Conservation (phyloP, 2,113 vertebrate genomes). For the Pavo muticus region DNA sequence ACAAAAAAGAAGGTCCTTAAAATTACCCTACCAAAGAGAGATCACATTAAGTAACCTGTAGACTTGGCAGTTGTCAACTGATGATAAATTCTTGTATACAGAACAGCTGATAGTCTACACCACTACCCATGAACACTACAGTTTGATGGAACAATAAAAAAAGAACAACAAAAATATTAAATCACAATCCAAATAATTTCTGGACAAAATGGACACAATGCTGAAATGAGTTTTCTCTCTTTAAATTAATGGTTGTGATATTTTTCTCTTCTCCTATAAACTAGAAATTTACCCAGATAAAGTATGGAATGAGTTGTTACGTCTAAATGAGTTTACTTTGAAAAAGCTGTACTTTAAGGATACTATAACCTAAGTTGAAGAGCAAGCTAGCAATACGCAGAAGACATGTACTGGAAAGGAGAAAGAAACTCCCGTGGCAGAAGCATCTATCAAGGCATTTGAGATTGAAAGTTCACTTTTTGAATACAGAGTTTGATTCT, state of each 20-base stretch:
- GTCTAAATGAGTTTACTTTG: neutral
- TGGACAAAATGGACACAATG: neutral
- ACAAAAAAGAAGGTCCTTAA: neutral
- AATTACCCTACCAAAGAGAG: neutral
- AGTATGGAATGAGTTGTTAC: neutral
- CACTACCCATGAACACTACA: neutral
- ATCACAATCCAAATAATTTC: neutral
- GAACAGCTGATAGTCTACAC: neutral
- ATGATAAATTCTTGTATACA: neutral
- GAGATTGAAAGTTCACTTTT: conserved; percentile 18
- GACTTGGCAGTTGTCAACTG: neutral
- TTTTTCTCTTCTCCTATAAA: neutral
- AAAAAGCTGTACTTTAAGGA: conserved; percentile 7
- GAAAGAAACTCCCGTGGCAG: conserved; percentile 1
- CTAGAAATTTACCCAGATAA: neutral
- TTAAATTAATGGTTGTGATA: neutral
- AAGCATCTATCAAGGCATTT: neutral
- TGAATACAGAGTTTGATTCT: neutral
- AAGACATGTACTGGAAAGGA: neutral
- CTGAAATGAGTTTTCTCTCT: neutral
- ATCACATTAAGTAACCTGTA: neutral
- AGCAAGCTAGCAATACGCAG: neutral
- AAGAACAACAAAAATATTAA: neutral
- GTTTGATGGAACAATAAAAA: neutral
- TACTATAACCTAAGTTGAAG: neutral